Base-by-base conservation (phyloP, 2,797 vertebrate genomes). In the Oreonectes daqikongensis region DNA sequence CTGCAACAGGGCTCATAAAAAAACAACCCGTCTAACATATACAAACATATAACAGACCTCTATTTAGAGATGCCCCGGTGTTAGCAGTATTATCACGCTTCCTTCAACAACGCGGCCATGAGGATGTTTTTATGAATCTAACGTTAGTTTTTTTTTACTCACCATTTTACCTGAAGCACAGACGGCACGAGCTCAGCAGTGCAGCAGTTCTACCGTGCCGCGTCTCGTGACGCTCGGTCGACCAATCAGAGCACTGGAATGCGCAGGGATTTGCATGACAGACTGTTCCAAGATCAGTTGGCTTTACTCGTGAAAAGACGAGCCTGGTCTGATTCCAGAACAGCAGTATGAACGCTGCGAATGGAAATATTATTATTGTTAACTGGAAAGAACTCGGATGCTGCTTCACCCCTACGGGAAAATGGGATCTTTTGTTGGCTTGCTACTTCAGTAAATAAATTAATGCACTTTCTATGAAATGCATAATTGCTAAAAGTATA, bases 161-260 rank as follows among this genome's bases (percentile, higher is more conserved):
- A 88, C 87, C 87, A 88, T 88, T 85, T 88, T 87, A 63, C 57
- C 55, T 26, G 81, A 48, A 84, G 57, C 81, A 35, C 82, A 83
- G 84, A 79, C 81, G 64, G 77, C 72, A 61, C 57, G 79, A 79
- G 71, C 78, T 65, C 53, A 75, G 69, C 79, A 75, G 67, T 67
- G 72, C 81, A 77, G 59, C 64, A 44, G 69, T 74, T 81, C 24
- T 65, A 53, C 74, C 44, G 55, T 64, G 59, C 67, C 26, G 55
- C 28, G 75, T 75, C 83, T 72, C 70, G 83, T 86, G 85, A 85
- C 81, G 76, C 35, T 18, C 22, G 30, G 17, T 53, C 26, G 28
- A n/a, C 86, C 85, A 86, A 86, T 85, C 81, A 71, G 32, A 63
- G 10, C 38, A 30, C 69, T 22, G 30, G n/a, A 60, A 46, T 28